A percentile compares a stretch with the other conserved stretches of the same genome.
phyloP scores from a whole-genome alignment of 1,140 invertebrate genomes.

The Leptoteleia sp. region DNA sequence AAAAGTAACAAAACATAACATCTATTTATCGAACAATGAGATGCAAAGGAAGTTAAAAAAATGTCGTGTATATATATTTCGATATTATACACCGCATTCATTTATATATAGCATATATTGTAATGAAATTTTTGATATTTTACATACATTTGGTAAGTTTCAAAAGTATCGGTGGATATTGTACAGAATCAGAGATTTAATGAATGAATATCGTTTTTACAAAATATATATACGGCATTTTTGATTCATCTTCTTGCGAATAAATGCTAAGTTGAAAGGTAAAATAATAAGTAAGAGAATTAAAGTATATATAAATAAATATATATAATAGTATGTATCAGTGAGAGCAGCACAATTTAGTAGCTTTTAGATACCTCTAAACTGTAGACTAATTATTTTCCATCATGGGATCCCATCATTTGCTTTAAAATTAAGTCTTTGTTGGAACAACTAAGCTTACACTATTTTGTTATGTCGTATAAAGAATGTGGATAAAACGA shows the following conservation, averaged over 20 bases:
- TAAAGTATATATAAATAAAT: no score
- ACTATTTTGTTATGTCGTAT: no score
- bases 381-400: no score
- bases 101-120: slow-evolving; percentile 44
- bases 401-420: no score
- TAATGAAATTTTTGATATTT: slow-evolving; percentile 61
- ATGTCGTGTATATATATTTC: slow-evolving; percentile 60
- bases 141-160: slow-evolving; percentile 58
- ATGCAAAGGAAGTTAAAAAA: slow-evolving; percentile 47
- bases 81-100: slow-evolving; percentile 51
- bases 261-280: not conserved
- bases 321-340: no score
- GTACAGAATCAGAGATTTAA: slow-evolving; percentile 41
- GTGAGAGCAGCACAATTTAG: slow-evolving; percentile 8
- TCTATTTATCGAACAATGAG: slow-evolving; percentile 7
- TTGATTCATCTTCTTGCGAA: slow-evolving; percentile 42
- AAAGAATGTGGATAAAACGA: no score
- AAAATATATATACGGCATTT: slow-evolving; percentile 61
- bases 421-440: no score
- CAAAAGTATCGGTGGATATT: slow-evolving; percentile 38
- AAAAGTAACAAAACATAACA: not conserved
- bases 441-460: no score
- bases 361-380: slow-evolving; percentile 22
- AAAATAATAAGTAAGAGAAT: not conserved
- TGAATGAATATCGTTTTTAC: slow-evolving; percentile 44